Conservation (phyloP, 2,888 invertebrate species). For the Rhingia campestris region DNA sequence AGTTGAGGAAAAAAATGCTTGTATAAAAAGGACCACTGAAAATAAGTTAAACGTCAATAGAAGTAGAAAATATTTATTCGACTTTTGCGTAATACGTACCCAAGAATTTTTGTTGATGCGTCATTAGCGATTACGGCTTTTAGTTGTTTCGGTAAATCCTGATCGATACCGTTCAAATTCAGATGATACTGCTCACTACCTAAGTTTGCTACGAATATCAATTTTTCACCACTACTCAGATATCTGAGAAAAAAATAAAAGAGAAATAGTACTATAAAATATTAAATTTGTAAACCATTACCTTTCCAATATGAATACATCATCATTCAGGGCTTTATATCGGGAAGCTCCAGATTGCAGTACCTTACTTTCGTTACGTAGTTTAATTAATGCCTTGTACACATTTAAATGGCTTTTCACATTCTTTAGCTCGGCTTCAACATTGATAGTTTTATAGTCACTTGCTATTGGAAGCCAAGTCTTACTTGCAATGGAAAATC, state of each 20-base stretch:
- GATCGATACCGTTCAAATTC: slow-evolving; percentile 21
- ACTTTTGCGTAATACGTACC: slow-evolving; percentile 13
- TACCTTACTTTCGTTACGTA: slow-evolving; percentile 79
- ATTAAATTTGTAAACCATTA: slow-evolving; percentile 48
- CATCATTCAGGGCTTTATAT: slow-evolving; percentile 77
- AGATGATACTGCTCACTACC: background rate
- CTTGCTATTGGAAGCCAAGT: slow-evolving; percentile 83
- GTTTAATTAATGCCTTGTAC: slow-evolving; percentile 84
- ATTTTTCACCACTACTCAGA: slow-evolving; percentile 32
- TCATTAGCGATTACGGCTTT: slow-evolving; percentile 2
- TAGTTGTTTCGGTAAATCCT: slow-evolving; percentile 5
- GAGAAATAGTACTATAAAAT: background rate
- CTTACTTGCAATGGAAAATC: slow-evolving; percentile 79
- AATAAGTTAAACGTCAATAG: background rate
- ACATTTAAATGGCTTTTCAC: slow-evolving; percentile 85
- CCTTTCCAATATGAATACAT: slow-evolving; percentile 79
- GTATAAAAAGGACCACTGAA: slow-evolving; percentile 1
- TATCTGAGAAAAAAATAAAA: background rate
- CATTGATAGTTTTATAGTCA: slow-evolving; percentile 85
- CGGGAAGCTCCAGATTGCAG: slow-evolving; percentile 78
- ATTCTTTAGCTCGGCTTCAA: slow-evolving; percentile 83
- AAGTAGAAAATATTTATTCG: no score
- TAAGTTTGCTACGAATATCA: slow-evolving; percentile 40
- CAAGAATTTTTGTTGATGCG: slow-evolving; percentile 12
- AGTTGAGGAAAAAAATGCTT: no score